These are phyloP conservation scores for Carcharodon carcharias DNA, from an alignment of 2,797 vertebrate species.

Conservation along the genomic window DNA sequence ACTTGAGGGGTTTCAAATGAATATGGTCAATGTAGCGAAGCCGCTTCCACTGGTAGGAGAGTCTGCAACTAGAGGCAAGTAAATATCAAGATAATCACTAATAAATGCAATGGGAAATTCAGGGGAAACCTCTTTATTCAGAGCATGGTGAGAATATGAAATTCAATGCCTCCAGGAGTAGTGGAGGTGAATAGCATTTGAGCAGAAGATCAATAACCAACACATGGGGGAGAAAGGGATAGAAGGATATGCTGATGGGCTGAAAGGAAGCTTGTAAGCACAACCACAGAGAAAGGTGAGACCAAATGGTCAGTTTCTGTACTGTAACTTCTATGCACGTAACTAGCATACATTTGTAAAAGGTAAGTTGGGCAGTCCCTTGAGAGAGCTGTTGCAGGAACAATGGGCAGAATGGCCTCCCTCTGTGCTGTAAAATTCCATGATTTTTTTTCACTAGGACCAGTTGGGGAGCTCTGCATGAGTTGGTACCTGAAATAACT, in stretches of 20 bases:
- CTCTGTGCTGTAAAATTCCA: neutral
- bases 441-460: neutral
- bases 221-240: neutral
- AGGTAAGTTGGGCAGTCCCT: neutral
- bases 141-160: neutral
- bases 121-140: neutral
- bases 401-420: neutral
- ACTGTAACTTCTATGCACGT: neutral
- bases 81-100: neutral
- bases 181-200: too few species aligned
- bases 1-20: neutral
- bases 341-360: neutral
- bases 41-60: neutral
- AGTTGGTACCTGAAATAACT: conserved; percentile 53
- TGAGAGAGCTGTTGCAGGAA: neutral
- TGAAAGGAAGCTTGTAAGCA: neutral
- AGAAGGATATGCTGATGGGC: neutral
- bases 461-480: neutral
- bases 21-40: neutral
- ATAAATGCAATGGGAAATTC: neutral
- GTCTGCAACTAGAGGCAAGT: neutral
- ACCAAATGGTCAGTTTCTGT: neutral
- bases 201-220: too few species aligned
- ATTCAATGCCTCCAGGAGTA: neutral
- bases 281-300: neutral